Evolutionary conservation across 2,888 invertebrate genomes (phyloP), one percentile per base, ranked within the genome.

Genomic region (Smittia sp.): DNA sequence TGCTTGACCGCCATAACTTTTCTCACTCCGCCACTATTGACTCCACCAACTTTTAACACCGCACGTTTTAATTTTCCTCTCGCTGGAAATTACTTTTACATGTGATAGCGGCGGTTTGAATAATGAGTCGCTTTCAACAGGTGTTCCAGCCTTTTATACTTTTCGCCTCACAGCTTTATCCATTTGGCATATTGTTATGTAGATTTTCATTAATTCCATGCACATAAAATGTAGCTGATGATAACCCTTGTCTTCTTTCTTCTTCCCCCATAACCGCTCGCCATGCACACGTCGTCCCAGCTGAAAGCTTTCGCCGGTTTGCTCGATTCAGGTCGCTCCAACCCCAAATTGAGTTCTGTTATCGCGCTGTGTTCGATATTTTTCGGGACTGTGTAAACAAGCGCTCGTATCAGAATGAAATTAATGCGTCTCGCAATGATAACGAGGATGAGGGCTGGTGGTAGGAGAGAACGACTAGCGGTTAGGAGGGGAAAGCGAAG

Each of bases 161-260:
- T 72, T 39, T 62, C 58, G 54, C 38, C 6, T 58, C 54, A 15
- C 13, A 39, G 22, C 22, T 27, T 39, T 62, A 62, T 38, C 62
- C 58, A 62, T 72, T 58, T 38, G 72, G 38, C 54, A 66, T 62
- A 72, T 72, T 72, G 72, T 72, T 72, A 72, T 70, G 72, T 72
- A 62, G 62, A 72, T 72, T 62, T 72, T 72, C 52, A 72, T 72
- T 72, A 72, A 72, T 72, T 72, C 72, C 62, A 62, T 72, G 72
- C 72, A 72, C 72, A 72, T 39, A 32, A 13, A 62, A 13, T 72
- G 58, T 52, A 32, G 11, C 27, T n/a, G 32, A 38, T 72, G 72
- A 72, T 72, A 72, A 72, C 63, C 58, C 18, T 18, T 58, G 2
- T 7, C n/a, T n/a, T 46, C 9, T 46, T 46, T n/a, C 3, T 54